phyloP scores from a whole-genome alignment of 2,113 vertebrate species.

The Pachypanchax playfairii region DNA sequence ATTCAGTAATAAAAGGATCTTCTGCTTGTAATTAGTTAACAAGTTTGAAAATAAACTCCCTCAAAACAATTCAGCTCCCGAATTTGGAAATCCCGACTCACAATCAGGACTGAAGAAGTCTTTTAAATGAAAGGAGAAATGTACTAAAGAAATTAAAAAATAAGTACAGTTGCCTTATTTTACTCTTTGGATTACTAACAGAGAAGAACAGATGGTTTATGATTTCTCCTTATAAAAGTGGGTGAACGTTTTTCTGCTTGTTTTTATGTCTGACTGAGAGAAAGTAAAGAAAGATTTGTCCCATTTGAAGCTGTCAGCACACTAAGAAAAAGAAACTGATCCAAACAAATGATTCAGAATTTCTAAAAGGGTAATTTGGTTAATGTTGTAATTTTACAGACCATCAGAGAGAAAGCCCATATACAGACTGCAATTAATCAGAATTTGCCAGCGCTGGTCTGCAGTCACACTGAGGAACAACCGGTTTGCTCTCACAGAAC shows the following conservation, averaged over 20 bases:
- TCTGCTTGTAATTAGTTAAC: too few species aligned
- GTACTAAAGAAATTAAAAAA: too few species aligned
- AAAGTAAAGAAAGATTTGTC: conserved; percentile 26
- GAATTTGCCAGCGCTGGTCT: conserved; percentile 58
- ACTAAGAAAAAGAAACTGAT: conserved; percentile 41
- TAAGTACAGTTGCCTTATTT: too few species aligned
- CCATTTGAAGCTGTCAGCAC: conserved; percentile 54
- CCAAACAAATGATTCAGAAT: conserved; percentile 71
- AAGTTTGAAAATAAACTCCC: too few species aligned
- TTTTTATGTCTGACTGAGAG: conserved; percentile 17
- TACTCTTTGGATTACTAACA: neutral
- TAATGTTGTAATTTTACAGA: conserved; percentile 82
- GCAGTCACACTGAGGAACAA: conserved; percentile 24
- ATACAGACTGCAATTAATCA: conserved; percentile 73
- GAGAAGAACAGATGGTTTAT: neutral
- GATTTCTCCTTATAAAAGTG: neutral
- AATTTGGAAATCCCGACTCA: too few species aligned
- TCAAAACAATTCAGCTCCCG: too few species aligned
- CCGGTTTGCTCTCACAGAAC: neutral
- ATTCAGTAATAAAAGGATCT: too few species aligned
- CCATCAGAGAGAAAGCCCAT: conserved; percentile 76
- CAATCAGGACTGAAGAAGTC: too few species aligned
- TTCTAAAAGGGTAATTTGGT: conserved; percentile 75
- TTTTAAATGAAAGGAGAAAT: too few species aligned
- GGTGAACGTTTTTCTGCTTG: conserved; percentile 12